Base-by-base conservation (phyloP, 2,888 invertebrate species). In the Leucozona laternaria region DNA sequence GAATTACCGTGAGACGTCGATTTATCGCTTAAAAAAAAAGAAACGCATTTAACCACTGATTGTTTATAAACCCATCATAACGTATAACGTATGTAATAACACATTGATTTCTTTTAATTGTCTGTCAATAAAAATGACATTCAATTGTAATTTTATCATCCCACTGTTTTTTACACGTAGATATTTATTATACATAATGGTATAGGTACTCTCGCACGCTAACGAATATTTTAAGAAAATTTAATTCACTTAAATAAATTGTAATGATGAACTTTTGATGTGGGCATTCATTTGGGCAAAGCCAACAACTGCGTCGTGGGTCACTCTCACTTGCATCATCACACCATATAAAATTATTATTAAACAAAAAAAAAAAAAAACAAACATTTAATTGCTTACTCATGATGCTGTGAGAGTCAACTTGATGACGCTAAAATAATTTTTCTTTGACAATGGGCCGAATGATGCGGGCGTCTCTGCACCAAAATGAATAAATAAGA, bases 141-240 rank as follows among this genome's bases (percentile, higher is more conserved):
- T 72, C 80, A 77, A 80, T 80, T 80, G 72, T 68, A 50, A 77
- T 80, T 80, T 76, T 77, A 34, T 72, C 34, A 85, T 72, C 22
- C 66, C 60, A 72, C 45, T 60, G 43, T 57, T 43, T 40, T 40
- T 20, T 11, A 37, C 57, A 25, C 55, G 34, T 79, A 43, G 5
- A 2, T 62, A 25, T 4, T 0, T 62, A 58, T 0, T 25, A 25
- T 25, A 4, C 2, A 8, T 28, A 28, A 58, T n/a, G 0, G 0
- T 34, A 11, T 2, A 28, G 2, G 17, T 34, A 34, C 57, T 28
- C 10, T 62, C 43, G n/a, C 25, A 45, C 31, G 48, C 20, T 84
- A 71, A 79, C 71, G 80, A 64, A 72, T 80, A 85, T 37, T 53
- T 68, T 68, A 22, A 68, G 34, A 68, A 34, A 25, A 53, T 53